Conservation (phyloP, 2,888 invertebrate genomes). For the Cerceris ruficornis region DNA sequence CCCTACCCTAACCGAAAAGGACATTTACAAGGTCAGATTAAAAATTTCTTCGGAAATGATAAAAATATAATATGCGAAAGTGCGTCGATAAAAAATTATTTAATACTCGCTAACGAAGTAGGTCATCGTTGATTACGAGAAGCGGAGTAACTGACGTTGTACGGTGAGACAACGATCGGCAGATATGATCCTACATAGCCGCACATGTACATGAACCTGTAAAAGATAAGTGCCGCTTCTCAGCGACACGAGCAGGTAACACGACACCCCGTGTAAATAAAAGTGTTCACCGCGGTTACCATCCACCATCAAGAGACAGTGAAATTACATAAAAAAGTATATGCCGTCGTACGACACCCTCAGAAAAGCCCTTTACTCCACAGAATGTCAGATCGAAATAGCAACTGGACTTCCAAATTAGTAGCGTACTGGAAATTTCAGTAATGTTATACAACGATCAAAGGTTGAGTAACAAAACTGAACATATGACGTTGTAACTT, state of each 20-base stretch:
- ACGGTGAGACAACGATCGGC: conserved; percentile 38
- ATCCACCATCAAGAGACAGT: conserved; percentile 22
- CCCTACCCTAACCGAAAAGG: too few species aligned
- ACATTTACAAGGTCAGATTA: neutral
- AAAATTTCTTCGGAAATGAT: neutral
- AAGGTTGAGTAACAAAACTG: too few species aligned
- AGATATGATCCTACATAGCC: conserved; percentile 10
- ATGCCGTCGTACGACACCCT: neutral
- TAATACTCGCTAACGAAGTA: conserved; percentile 46
- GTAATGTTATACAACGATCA: too few species aligned
- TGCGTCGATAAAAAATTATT: conserved; percentile 38
- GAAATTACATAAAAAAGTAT: conserved; percentile 15
- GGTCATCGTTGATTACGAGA: conserved; percentile 52
- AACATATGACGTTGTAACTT: too few species aligned
- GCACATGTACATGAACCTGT: conserved; percentile 35
- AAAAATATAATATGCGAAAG: neutral
- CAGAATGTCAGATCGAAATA: neutral
- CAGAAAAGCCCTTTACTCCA: conserved; percentile 29
- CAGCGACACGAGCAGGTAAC: conserved; percentile 64
- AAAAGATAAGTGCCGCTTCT: conserved; percentile 46
- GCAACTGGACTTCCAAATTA: neutral
- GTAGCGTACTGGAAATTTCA: neutral
- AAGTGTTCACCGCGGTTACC: conserved; percentile 33
- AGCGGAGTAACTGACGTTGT: conserved; percentile 39
- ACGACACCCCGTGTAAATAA: conserved; percentile 68